Conservation (phyloP, 2,797 vertebrate genomes). For the Aselliscus stoliczkanus region DNA sequence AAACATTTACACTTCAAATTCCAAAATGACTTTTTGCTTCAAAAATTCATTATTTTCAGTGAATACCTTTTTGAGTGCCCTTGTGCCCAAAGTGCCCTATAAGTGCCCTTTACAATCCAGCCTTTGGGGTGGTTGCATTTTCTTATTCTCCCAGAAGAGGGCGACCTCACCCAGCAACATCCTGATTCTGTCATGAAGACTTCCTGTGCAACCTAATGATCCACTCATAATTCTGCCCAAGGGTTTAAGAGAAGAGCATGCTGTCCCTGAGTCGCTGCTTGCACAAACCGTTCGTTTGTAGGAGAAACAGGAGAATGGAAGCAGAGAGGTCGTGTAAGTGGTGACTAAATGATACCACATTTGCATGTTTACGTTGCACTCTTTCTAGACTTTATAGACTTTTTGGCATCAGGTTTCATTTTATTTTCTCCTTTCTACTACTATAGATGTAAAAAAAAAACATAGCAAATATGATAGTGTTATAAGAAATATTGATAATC, state of each 20-base stretch:
- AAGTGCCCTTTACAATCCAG: background rate
- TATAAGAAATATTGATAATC: background rate
- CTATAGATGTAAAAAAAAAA: background rate
- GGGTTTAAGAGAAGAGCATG: background rate
- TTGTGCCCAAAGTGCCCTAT: background rate
- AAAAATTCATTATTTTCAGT: background rate
- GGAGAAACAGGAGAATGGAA: background rate
- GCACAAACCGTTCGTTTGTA: background rate
- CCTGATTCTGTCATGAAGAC: background rate
- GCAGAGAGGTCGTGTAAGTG: background rate
- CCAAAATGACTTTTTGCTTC: background rate
- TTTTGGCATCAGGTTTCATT: background rate
- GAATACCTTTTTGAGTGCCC: background rate
- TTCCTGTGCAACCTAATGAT: background rate
- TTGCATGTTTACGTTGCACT: background rate
- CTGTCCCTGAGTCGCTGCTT: background rate
- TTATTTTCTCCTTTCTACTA: constrained; percentile 21
- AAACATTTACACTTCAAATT: background rate
- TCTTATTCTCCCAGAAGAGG: constrained; percentile 34
- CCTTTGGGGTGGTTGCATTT: background rate
- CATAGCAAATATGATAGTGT: background rate
- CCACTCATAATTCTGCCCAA: background rate
- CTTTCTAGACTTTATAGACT: background rate
- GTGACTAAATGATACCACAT: background rate
- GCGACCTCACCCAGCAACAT: background rate